A percentile compares a stretch with the other conserved stretches of the same genome.
Conservation (phyloP, 1,140 invertebrate genomes). For the Apis mellifera region Amel_HAv3.1 CM009940.2:8175501-8176000, state of each 20-base stretch:
- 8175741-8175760: conserved; percentile 8
- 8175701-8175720: neutral
- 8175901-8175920: neutral
- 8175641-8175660: conserved; percentile 3
- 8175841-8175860: neutral
- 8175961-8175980: neutral
- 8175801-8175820: neutral
- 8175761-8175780: neutral
- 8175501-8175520: conserved; percentile 2
- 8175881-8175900: neutral
- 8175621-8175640: neutral
- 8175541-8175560: conserved; percentile 12
- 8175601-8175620: neutral
- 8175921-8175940: conserved; percentile 1
- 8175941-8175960: conserved; percentile 16
- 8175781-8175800: neutral
- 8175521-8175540: conserved; percentile 21
- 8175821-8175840: neutral
- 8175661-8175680: neutral
- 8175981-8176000: neutral
- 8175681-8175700: neutral
- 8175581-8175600: neutral
- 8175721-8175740: conserved; percentile 13
- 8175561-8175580: conserved; percentile 9
- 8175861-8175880: neutral